A percentile compares a stretch with the other conserved stretches of the same genome.
Evolutionary conservation across 2,888 invertebrate genomes (phyloP).

Genomic region (Temnothorax unifasciatus): DNA sequence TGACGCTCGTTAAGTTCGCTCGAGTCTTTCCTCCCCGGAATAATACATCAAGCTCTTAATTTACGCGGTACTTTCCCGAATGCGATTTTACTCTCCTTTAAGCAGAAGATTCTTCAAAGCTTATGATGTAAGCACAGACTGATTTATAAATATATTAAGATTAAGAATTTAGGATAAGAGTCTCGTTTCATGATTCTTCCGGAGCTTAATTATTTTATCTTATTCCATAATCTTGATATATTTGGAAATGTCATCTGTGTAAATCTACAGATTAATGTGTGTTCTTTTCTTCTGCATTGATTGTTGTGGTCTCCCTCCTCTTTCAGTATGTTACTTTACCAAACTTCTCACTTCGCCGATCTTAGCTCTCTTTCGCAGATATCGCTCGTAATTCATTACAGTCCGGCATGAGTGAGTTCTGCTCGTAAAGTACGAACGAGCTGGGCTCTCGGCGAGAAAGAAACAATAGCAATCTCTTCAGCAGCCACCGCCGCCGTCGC

Average conservation of each 20-base stretch:
- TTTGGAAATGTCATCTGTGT: neutral
- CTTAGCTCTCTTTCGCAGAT: constrained; percentile 31
- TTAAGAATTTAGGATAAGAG: neutral
- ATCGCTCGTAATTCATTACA: constrained; percentile 62
- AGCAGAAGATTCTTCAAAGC: neutral
- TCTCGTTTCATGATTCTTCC: neutral
- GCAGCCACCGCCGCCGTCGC: constrained; percentile 36
- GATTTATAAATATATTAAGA: neutral
- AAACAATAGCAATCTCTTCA: constrained; percentile 59
- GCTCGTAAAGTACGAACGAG: constrained; percentile 61
- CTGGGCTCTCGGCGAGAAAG: constrained; percentile 28
- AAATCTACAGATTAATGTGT: neutral
- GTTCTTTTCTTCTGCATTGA: neutral
- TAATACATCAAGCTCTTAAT: constrained; percentile 1
- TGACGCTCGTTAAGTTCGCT: constrained; percentile 24
- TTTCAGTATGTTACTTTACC: neutral
- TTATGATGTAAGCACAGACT: neutral
- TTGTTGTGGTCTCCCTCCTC: no score
- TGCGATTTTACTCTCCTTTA: neutral
- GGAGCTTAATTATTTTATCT: neutral
- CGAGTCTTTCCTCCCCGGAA: neutral
- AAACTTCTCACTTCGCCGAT: constrained; percentile 15
- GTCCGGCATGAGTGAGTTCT: constrained; percentile 46
- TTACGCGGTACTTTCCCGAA: neutral
- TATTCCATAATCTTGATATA: neutral